Base-by-base conservation (phyloP, 2,797 vertebrate genomes). In the Crenichthys baileyi region DNA sequence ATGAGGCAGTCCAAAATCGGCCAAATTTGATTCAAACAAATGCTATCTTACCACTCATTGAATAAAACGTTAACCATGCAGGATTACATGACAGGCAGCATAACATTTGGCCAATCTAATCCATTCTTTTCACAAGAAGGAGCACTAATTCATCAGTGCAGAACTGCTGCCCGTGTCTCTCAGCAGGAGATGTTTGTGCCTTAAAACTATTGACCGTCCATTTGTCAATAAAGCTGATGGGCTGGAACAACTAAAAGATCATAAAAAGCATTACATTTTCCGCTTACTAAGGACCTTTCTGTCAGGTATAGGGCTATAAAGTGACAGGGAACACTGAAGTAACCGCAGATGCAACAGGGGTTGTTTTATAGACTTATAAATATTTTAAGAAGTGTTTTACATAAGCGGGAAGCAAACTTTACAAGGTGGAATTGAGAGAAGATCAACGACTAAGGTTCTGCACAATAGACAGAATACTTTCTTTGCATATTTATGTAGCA, bases 151-250 rank as follows among this genome's bases (percentile, higher is more conserved):
- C 68, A 72, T 68, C 44, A 26, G 56, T 71, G 73, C 60, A 56
- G 63, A 79, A 46, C 65, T 5, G 51, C 71, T 70, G 50, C 29
- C 24, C 61, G 8, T 20, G 50, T 70, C 41, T 81, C 61, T 78
- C 63, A 22, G 51, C 29, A 56, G 46, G 53, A 74, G 72, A 22
- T 67, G n/a, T 84, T 82, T 75, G 58, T 75, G 36, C 26, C 58
- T 82, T 4, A 60, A 70, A 77, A 77, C 80, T 75, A 73, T 76
- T 70, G 79, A 88, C 65, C n/a, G 18, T 70, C 51, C 7, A 70
- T 77, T 86, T 77, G 60, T 84, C 79, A 82, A 75, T 80, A 78
- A 76, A 55, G 80, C 71, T 76, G 56, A 61, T 68, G 58, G 79
- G 39, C 8, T 12, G 48, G 18, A 79, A 67, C 72, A 79, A 36